Conservation (phyloP, 2,113 vertebrate species). For the Fregata magnificens region DNA sequence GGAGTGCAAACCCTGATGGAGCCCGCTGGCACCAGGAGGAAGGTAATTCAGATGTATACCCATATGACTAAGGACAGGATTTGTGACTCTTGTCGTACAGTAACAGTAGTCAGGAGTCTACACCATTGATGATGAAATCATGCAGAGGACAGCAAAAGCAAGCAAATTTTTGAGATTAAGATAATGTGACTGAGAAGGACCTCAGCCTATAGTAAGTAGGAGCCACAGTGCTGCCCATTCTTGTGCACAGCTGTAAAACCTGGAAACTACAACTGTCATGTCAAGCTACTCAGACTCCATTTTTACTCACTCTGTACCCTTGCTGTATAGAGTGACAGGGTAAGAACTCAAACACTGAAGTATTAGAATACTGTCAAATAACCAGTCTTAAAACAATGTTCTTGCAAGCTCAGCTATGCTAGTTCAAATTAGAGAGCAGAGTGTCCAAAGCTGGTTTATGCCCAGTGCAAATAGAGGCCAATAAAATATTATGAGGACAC, state of each 20-base stretch:
- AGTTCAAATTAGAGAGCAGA: not conserved
- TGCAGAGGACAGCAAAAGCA: not conserved
- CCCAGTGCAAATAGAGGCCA: slow-evolving; percentile 1
- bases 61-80: not conserved
- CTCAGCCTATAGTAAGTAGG: not conserved
- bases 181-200: not conserved
- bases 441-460: not conserved
- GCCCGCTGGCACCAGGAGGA: not conserved
- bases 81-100: not conserved
- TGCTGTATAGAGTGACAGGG: not conserved
- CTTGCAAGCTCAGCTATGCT: not conserved
- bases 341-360: not conserved
- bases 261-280: not conserved
- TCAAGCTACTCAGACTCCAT: not conserved
- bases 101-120: not conserved
- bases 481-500: not conserved
- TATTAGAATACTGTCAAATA: not conserved
- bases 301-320: not conserved
- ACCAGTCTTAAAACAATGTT: not conserved
- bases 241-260: not conserved
- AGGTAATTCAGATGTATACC: not conserved
- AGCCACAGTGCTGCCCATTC: not conserved
- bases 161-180: not conserved
- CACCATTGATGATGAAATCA: not conserved
- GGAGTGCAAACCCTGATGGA: not conserved